Conservation (phyloP, 2,113 vertebrate species). For the Tretioscincus oriximinensis region DNA sequence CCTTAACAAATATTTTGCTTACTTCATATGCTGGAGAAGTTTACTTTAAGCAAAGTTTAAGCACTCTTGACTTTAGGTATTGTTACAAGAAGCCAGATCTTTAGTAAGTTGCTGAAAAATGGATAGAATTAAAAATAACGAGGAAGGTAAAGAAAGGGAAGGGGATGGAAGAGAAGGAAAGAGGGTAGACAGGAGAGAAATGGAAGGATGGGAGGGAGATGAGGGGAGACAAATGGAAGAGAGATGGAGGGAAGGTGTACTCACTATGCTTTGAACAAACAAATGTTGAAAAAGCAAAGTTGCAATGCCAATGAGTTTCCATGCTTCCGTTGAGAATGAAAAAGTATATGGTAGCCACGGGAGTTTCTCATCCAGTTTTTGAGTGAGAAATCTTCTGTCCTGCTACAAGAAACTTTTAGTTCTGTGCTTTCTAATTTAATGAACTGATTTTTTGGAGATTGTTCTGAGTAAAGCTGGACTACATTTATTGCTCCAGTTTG, state of each 20-base stretch:
- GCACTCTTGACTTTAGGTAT: not conserved
- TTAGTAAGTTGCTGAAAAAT: not conserved
- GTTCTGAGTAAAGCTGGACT: not conserved
- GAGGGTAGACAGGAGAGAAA: not conserved
- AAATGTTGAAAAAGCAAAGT: slow-evolving; percentile 17
- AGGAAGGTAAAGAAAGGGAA: not conserved
- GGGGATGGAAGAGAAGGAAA: not conserved
- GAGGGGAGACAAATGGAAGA: not conserved
- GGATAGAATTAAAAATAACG: not conserved
- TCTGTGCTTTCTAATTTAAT: slow-evolving; percentile 24
- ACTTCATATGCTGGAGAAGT: not conserved
- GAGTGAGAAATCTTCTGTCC: slow-evolving; percentile 13
- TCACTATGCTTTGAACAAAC: slow-evolving; percentile 18
- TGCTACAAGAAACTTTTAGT: not conserved
- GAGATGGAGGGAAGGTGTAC: not conserved
- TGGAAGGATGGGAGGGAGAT: too few species aligned
- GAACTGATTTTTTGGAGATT: slow-evolving; percentile 7
- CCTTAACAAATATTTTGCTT: not conserved
- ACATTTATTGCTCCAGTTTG: slow-evolving; percentile 1
- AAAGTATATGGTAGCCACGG: slow-evolving; percentile 32
- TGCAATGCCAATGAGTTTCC: slow-evolving; percentile 16
- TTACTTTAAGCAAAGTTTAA: not conserved
- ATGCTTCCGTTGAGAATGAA: slow-evolving; percentile 26
- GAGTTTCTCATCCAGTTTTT: slow-evolving; percentile 28
- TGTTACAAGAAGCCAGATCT: not conserved